Percentiles rank a stretch among this genome's conserved stretches.
phyloP scores from a whole-genome alignment of 2,113 vertebrate species.

The Sminthopsis crassicaudata region DNA sequence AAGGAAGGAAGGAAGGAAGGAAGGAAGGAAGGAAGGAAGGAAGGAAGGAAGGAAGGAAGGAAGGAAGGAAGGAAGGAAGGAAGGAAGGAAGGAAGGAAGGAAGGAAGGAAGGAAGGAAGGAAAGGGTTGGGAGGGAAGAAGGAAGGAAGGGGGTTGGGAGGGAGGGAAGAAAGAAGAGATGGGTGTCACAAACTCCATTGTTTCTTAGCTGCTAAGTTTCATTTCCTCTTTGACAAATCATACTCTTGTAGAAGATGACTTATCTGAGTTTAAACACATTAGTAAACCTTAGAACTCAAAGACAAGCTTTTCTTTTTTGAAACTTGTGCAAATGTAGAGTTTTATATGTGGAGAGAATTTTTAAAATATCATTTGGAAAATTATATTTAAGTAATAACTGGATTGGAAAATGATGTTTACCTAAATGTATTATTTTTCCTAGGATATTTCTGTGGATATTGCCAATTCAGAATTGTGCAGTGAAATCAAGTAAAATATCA shows the following conservation, averaged over 20 bases:
- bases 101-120: no score
- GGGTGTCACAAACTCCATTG: neutral
- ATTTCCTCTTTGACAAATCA: neutral
- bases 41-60: no score
- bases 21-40: no score
- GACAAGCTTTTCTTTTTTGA: neutral
- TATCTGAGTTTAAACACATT: fast-evolving
- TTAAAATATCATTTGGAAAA: neutral
- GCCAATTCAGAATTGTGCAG: neutral
- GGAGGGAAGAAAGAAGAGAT: neutral
- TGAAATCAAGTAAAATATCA: neutral
- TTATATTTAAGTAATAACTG: neutral
- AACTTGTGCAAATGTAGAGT: neutral
- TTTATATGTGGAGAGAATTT: neutral
- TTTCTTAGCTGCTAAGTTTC: constrained; percentile 9
- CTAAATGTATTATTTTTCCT: neutral
- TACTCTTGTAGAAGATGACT: constrained; percentile 35
- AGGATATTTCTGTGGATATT: neutral
- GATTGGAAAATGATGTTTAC: neutral
- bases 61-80: no score
- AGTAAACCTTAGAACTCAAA: neutral
- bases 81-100: no score
- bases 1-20: neutral
- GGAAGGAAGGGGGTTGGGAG: no score
- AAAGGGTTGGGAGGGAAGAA: no score